Base-by-base conservation (phyloP, 1,140 invertebrate genomes). In the Brachionus plicatilis region DNA sequence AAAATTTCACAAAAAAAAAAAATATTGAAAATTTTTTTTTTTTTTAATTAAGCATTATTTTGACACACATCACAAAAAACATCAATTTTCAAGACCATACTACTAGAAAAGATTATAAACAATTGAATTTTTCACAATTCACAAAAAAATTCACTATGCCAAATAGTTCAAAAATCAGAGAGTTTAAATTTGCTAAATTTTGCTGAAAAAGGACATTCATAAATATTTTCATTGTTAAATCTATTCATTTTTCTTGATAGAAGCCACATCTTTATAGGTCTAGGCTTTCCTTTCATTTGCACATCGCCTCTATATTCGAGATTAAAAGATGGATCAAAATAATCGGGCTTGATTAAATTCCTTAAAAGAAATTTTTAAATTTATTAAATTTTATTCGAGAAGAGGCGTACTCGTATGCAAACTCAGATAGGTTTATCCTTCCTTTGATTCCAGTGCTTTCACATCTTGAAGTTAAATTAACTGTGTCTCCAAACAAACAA, bases 211-310 rank as follows among this genome's bases (percentile, higher is more conserved):
- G 79, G 79, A 47, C 79, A 82, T 20, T 82, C n/a, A 14, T 65
- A 24, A 6, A 80, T 9, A 24, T 24, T 68, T 29, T 56, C 76
- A 82, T 68, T 4, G 1, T 65, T 27, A 14, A 76, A 27, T n/a
- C 2, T 20, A 33, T 12, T 45, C 14, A 37, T 20, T 85, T 86
- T 87, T 47, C 88, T 82, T 0, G 88, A 87, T 33, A 98, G 90
- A 90, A 96, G 95, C 94, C 95, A 97, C 12, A 95, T 95, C 87
- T 96, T 93, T 95, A 98, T 98, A 2, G 96, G 95, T 85, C 95
- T 94, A 1, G 94, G 93, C 90, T 95, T 96, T 41, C 96, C 96
- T 90, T 97, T 96, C 95, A 96, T 98, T n/a, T 89, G 88, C 2
- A 97, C 93, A 47, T 94, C 93, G 6, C 96, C 96, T 85, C 96